Evolutionary conservation across 1,140 invertebrate genomes (phyloP).

Genomic region (Trichogramma pretiosum): DNA sequence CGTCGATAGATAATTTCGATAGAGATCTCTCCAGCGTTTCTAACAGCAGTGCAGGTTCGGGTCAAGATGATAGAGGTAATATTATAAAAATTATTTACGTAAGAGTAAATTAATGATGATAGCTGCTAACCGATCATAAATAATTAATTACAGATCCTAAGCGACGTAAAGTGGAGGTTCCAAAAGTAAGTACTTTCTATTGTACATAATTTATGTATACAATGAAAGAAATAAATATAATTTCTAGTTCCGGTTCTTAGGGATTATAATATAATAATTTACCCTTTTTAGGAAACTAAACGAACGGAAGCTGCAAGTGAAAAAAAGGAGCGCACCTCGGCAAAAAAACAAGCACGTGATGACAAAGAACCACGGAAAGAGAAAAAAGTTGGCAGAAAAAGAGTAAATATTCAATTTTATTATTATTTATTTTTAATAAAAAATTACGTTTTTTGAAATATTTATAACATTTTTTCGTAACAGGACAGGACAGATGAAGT

Average conservation of each 20-base stretch:
- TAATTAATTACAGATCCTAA: slow-evolving; percentile 56
- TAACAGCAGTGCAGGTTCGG: slow-evolving; percentile 45
- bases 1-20: slow-evolving; percentile 39
- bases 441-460: background rate
- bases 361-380: slow-evolving; percentile 66
- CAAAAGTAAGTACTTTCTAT: slow-evolving; percentile 54
- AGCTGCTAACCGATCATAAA: background rate
- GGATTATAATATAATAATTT: background rate
- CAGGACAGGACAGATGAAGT: slow-evolving; percentile 63
- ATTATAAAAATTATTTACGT: background rate
- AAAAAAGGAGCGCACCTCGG: slow-evolving; percentile 57
- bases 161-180: slow-evolving; percentile 70
- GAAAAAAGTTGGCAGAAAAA: slow-evolving; percentile 64
- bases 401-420: slow-evolving; percentile 44
- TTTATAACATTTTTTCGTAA: slow-evolving; percentile 5
- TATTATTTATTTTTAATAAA: background rate
- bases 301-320: slow-evolving; percentile 47
- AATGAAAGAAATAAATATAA: slow-evolving; percentile 2
- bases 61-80: slow-evolving; percentile 47
- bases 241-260: slow-evolving; percentile 4
- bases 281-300: slow-evolving; percentile 41
- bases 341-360: slow-evolving; percentile 54
- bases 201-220: slow-evolving; percentile 1
- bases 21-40: slow-evolving; percentile 47
- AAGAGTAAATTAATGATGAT: background rate